phyloP scores from a whole-genome alignment of 1,140 invertebrate species.

The Pseudomyrmex flavicornis region DNA sequence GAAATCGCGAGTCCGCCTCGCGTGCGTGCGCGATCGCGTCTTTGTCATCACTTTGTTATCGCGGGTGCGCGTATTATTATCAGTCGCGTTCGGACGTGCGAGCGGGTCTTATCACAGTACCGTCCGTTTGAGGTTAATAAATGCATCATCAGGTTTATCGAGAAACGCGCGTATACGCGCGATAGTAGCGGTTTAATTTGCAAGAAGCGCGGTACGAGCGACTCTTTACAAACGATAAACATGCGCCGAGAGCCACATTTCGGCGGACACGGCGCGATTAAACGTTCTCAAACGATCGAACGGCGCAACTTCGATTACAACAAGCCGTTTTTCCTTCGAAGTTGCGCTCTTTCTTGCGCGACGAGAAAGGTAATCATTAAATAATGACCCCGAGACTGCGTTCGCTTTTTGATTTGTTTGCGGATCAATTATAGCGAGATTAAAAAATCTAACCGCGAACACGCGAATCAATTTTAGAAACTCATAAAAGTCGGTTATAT shows the following conservation, averaged over 20 bases:
- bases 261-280: constrained; percentile 21
- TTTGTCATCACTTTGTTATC: constrained; percentile 51
- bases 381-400: neutral
- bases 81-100: constrained; percentile 21
- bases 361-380: neutral
- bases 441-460: neutral
- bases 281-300: constrained; percentile 31
- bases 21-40: neutral
- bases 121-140: constrained; percentile 52
- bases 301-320: constrained; percentile 37
- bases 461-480: neutral
- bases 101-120: constrained; percentile 35
- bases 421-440: neutral
- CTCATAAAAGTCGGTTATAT: neutral
- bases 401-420: neutral
- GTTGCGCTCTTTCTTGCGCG: neutral
- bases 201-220: constrained; percentile 33
- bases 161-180: constrained; percentile 36
- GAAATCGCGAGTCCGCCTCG: neutral
- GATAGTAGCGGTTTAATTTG: constrained; percentile 59
- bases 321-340: constrained; percentile 24
- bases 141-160: constrained; percentile 62
- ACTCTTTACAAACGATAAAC: constrained; percentile 49
- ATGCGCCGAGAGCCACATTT: neutral
- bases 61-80: constrained; percentile 35